Base-by-base conservation (phyloP, 2,113 vertebrate genomes). In the Nothoprocta pentlandii region DNA sequence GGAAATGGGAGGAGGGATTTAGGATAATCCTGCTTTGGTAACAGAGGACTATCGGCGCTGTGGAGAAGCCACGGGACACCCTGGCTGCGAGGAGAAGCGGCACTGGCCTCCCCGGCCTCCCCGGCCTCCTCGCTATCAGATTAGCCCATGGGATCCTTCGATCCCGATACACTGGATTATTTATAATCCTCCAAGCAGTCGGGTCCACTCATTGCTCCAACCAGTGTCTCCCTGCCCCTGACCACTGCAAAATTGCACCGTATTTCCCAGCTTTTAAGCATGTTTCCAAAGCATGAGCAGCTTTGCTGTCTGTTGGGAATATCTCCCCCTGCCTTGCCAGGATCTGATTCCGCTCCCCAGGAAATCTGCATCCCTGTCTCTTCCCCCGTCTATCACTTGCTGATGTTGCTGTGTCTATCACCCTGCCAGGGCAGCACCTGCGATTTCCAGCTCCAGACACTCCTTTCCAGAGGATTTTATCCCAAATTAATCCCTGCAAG, bases 101-200 rank as follows among this genome's bases (percentile, higher is more conserved):
- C 23, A 46, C 56, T 1, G 4, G 36, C 9, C 86, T 84, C 90
- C 94, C n/a, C 22, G 4, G 36, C 9, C 86, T 84, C 90, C 94
- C n/a, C 22, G 77, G 96, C 83, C 86, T 84, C 90, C 94, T 95
- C 89, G 53, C 75, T 93, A 84, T 46, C 94, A 92, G 90, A 92
- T 93, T 84, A 96, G 77, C 53, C 61, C 13, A 2, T 19, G 83
- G 78, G 88, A 95, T 96, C 92, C 94, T 78, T 81, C 62, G 39
- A 74, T 71, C 91, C 58, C 88, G 94, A 92, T 89, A 67, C 64
- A 32, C 0, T 28, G 78, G 92, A 92, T 96, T 96, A 94, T 71
- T 84, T 71, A 7, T 79, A 96, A 94, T 92, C 83, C 80, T 74
- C 34, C 0, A 11, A 86, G 92, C 69, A 68, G 51, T 66, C 75